Conservation (phyloP, 2,113 vertebrate species). For the Dicaeum eximium region DNA sequence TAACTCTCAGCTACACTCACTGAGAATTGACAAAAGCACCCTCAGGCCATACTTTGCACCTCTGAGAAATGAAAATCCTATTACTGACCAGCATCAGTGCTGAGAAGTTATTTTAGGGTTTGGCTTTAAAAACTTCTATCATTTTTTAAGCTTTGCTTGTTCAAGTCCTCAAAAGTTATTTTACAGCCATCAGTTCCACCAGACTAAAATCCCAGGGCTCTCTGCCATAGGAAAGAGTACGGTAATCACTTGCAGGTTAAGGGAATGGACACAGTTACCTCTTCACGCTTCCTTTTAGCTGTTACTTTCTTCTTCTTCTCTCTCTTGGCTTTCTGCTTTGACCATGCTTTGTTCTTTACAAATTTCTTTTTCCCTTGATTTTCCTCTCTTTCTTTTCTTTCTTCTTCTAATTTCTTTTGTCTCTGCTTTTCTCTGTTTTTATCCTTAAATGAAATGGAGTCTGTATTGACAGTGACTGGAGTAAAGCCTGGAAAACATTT, state of each 20-base stretch:
- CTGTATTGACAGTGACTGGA: constrained; percentile 77
- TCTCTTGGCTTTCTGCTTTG: constrained; percentile 89
- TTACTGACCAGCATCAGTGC: not conserved
- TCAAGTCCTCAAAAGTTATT: not conserved
- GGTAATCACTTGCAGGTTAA: not conserved
- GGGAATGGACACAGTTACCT: constrained; percentile 67
- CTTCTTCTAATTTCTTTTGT: constrained; percentile 81
- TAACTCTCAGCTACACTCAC: not conserved
- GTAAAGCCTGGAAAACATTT: constrained; percentile 82
- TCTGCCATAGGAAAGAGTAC: not conserved
- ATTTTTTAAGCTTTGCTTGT: not conserved
- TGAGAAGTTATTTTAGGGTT: not conserved
- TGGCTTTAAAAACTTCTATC: not conserved
- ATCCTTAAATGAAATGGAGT: constrained; percentile 90
- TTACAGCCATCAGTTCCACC: not conserved
- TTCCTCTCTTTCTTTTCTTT: constrained; percentile 51
- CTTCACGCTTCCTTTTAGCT: constrained; percentile 80
- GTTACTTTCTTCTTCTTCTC: constrained; percentile 81
- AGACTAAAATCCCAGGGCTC: not conserved
- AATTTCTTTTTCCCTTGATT: constrained; percentile 68
- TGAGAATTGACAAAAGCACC: not conserved
- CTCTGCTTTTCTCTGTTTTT: constrained; percentile 89
- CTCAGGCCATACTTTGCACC: not conserved
- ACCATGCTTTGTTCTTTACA: constrained; percentile 87
- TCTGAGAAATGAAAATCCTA: not conserved